Base-by-base conservation (phyloP, 1,140 invertebrate genomes). In the Eubasilissa regina region DNA sequence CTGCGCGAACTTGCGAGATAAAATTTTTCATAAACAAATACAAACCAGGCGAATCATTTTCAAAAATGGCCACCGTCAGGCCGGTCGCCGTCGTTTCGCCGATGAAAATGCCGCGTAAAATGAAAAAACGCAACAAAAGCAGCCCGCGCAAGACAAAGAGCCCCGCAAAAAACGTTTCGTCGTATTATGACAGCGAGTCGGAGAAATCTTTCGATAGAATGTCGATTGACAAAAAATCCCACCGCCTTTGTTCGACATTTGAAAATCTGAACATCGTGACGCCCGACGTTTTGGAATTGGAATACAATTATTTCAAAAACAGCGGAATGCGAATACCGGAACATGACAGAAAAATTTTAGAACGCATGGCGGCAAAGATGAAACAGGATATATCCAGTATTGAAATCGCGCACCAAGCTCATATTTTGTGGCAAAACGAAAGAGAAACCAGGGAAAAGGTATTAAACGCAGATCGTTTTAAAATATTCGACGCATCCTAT, bases 1-100 rank as follows among this genome's bases (percentile, higher is more conserved):
- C 25, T 6, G 25, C 25, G 25, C 25, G 25, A 35, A 35, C 25
- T 35, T 6, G 25, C 25, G 25, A 35, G 25, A 35, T 6, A 6
- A 35, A 35, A 35, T 3, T 35, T 35, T 35, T 35, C 25, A 35
- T 35, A 35, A 35, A 35, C 35, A 15, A 35, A 64, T 10, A 10
- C 35, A 21, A 43, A 25, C 19, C 11, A 62, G 58, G 21, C 13
- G 25, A 9, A 43, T 43, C 17, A 11, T 60, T 60, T 60, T 12
- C 43, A 43, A 62, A 70, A 47, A 79, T 79, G 73, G 60, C 73
- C 3, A 72, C 62, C 1, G 43, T 60, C 44, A 78, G 77, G 56
- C 80, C 80, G 7, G 73, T 81, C 53, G 80, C 80, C 6, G 62
- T 81, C n/a, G 80, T 81, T 10, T 79, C 80, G 6, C 80, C 80